These are phyloP conservation scores for Liolophura sinensis DNA, from an alignment of 1,140 invertebrate species.

Conservation along the genomic window DNA sequence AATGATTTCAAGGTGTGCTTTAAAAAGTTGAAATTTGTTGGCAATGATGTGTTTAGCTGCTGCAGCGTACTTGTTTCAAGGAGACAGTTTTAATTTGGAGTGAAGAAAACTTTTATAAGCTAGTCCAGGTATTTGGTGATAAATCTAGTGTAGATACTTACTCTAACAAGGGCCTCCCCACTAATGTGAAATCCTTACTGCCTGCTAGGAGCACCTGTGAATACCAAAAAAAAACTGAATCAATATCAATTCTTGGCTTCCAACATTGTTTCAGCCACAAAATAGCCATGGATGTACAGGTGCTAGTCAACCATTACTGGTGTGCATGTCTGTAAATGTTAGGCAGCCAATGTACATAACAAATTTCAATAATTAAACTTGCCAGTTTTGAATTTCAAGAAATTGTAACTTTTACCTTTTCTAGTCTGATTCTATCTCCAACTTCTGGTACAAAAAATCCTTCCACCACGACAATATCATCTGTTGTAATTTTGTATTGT, in stretches of 20 bases:
- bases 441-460: conserved; percentile 81
- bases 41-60: too few relatives aligned
- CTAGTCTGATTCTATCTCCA: conserved; percentile 80
- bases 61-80: too few relatives aligned
- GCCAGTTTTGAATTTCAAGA: neutral
- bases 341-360: neutral
- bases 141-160: too few relatives aligned
- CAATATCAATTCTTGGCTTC: neutral
- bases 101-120: too few relatives aligned
- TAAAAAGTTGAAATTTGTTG: too few relatives aligned
- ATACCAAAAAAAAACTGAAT: conserved; percentile 11
- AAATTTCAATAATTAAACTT: neutral
- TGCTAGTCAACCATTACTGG: neutral
- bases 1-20: too few relatives aligned
- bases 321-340: neutral
- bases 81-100: too few relatives aligned
- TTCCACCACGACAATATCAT: conserved; percentile 82
- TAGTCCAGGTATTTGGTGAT: too few relatives aligned
- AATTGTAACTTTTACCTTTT: conserved; percentile 70
- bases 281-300: conserved; percentile 15
- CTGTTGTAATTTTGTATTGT: conserved; percentile 85
- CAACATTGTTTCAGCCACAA: conserved; percentile 4
- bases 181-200: conserved; percentile 80
- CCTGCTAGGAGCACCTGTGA: conserved; percentile 75
- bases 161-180: conserved; percentile 81